Conservation (phyloP, 2,113 vertebrate genomes). For the Picathartes gymnocephalus region DNA sequence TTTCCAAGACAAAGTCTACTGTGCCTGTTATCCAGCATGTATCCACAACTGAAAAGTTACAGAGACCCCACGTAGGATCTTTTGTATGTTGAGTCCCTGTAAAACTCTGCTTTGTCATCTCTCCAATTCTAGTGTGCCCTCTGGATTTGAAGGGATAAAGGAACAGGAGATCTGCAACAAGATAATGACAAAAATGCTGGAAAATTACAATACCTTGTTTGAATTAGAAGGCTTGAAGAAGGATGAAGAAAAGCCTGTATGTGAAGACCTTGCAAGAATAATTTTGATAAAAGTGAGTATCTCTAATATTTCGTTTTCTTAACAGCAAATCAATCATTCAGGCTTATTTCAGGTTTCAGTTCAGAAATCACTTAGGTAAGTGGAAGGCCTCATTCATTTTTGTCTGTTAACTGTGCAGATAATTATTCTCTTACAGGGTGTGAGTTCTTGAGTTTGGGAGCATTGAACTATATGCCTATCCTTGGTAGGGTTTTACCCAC, state of each 20-base stretch:
- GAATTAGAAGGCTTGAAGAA: conserved; percentile 63
- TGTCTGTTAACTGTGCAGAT: background rate
- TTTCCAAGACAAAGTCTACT: background rate
- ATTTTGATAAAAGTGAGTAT: conserved; percentile 82
- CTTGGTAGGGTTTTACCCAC: background rate
- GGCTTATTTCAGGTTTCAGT: background rate
- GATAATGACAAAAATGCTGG: conserved; percentile 86
- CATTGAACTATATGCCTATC: background rate
- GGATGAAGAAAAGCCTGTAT: conserved; percentile 24
- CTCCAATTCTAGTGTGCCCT: conserved; percentile 75
- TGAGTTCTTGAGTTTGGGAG: background rate
- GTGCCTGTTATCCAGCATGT: background rate
- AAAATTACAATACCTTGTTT: conserved; percentile 83
- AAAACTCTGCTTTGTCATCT: background rate
- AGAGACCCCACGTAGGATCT: background rate
- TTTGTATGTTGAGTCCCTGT: background rate
- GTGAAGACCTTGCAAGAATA: conserved; percentile 65
- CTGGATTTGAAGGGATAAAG: conserved; percentile 84
- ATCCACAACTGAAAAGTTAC: background rate
- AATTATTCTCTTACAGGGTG: background rate
- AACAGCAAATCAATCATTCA: background rate
- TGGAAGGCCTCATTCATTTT: background rate
- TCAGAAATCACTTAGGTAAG: background rate
- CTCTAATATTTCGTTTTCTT: background rate
- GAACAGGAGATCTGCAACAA: conserved; percentile 90